Evolutionary conservation across 2,113 vertebrate species (phyloP).

Genomic region (Mus spicilegus): DNA sequence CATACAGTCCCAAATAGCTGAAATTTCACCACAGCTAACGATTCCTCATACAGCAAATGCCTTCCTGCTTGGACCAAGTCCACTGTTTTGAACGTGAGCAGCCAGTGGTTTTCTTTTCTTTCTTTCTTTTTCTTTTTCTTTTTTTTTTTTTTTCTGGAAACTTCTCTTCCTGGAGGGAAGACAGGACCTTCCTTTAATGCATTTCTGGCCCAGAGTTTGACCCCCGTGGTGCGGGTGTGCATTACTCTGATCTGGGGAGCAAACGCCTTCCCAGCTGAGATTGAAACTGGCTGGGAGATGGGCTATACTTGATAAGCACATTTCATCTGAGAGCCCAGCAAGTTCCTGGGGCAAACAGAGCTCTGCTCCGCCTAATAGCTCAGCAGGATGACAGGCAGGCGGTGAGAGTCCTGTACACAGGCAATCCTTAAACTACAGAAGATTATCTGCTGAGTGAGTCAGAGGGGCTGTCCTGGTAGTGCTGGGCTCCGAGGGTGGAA

Average conservation of each 20-base stretch:
- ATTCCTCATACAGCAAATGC: not conserved
- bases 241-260: constrained; percentile 63
- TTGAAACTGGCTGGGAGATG: constrained; percentile 12
- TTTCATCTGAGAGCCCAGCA: constrained; percentile 26
- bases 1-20: not conserved
- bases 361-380: not conserved
- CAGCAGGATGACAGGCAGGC: constrained; percentile 25
- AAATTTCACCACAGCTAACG: not conserved
- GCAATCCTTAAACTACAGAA: not conserved
- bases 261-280: constrained; percentile 55
- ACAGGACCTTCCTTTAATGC: not conserved
- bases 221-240: not conserved
- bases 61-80: not conserved
- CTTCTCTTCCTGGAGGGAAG: not conserved
- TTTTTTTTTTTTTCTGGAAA: not conserved
- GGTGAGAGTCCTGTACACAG: not conserved
- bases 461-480: not conserved
- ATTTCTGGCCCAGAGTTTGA: constrained; percentile 38
- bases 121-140: not conserved
- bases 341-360: constrained; percentile 40
- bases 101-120: not conserved
- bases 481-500: not conserved
- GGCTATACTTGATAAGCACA: constrained; percentile 46
- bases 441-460: constrained; percentile 5
- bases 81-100: not conserved